A percentile compares a stretch with the other conserved stretches of the same genome.
Evolutionary conservation across 2,888 invertebrate species (phyloP).

Genomic region (Xiphydria camelus): DNA sequence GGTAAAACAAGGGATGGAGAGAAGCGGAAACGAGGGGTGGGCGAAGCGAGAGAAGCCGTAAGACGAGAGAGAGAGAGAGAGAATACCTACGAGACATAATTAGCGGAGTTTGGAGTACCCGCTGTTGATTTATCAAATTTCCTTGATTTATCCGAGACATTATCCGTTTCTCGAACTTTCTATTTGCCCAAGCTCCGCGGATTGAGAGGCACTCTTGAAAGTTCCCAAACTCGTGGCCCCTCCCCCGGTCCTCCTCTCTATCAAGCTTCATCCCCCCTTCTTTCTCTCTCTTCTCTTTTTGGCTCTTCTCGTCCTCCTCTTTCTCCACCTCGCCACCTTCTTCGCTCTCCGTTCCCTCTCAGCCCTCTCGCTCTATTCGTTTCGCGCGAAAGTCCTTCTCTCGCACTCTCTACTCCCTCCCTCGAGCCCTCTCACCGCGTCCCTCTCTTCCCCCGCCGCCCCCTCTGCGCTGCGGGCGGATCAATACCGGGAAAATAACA

Average conservation of each 20-base stretch:
- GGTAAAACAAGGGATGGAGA: too few species aligned
- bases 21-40: too few species aligned
- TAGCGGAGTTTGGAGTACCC: conserved; percentile 19
- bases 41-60: background rate
- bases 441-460: too few species aligned
- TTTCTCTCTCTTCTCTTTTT: conserved; percentile 5
- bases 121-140: conserved; percentile 51
- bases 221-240: conserved; percentile 38
- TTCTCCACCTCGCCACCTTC: conserved; percentile 20
- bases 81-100: conserved; percentile 21
- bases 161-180: conserved; percentile 48
- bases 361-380: too few species aligned
- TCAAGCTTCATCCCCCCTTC: conserved; percentile 24
- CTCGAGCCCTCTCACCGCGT: conserved; percentile 23
- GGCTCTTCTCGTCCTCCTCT: conserved; percentile 5
- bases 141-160: conserved; percentile 50
- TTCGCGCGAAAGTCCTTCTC: too few species aligned
- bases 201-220: conserved; percentile 48
- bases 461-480: conserved; percentile 28
- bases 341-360: conserved; percentile 2
- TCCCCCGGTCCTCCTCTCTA: conserved; percentile 21
- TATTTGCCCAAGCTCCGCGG: conserved; percentile 48
- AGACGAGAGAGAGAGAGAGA: conserved; percentile 2
- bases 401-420: conserved; percentile 12
- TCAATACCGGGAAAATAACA: conserved; percentile 51